These are phyloP conservation scores for Acleris holmiana DNA, from an alignment of 2,888 invertebrate species.

Conservation along the genomic window DNA sequence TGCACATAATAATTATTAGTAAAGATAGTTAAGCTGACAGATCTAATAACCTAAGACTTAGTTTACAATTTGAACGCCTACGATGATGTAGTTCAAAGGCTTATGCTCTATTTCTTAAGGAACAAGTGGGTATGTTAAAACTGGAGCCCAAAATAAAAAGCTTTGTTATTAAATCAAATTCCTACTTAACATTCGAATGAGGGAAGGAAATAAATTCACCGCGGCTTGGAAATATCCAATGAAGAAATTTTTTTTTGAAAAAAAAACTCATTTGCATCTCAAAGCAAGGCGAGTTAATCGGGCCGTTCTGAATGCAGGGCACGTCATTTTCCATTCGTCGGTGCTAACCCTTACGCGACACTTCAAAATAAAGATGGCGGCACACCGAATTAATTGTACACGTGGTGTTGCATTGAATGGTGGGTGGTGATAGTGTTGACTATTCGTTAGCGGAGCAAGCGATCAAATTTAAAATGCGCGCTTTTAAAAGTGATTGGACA, in stretches of 20 bases:
- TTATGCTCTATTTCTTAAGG: neutral
- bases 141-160: slow-evolving; percentile 25
- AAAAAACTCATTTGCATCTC: slow-evolving; percentile 80
- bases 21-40: no score
- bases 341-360: slow-evolving; percentile 70
- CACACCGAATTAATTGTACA: slow-evolving; percentile 37
- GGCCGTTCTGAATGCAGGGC: slow-evolving; percentile 71
- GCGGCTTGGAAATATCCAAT: slow-evolving; percentile 77
- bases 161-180: slow-evolving; percentile 36
- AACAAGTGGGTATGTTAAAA: neutral
- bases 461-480: no score
- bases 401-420: slow-evolving; percentile 3
- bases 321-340: slow-evolving; percentile 72
- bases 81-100: no score
- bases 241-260: slow-evolving; percentile 73
- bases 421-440: neutral
- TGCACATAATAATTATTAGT: no score
- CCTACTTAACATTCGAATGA: slow-evolving; percentile 39
- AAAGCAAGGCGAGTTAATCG: slow-evolving; percentile 79
- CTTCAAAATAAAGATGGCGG: slow-evolving; percentile 53
- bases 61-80: no score
- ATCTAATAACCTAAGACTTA: no score
- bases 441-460: no score
- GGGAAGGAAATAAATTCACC: slow-evolving; percentile 68
- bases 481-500: no score